Evolutionary conservation across 2,113 vertebrate species (phyloP).

Genomic region (Neolamprologus cancellatus): DNA sequence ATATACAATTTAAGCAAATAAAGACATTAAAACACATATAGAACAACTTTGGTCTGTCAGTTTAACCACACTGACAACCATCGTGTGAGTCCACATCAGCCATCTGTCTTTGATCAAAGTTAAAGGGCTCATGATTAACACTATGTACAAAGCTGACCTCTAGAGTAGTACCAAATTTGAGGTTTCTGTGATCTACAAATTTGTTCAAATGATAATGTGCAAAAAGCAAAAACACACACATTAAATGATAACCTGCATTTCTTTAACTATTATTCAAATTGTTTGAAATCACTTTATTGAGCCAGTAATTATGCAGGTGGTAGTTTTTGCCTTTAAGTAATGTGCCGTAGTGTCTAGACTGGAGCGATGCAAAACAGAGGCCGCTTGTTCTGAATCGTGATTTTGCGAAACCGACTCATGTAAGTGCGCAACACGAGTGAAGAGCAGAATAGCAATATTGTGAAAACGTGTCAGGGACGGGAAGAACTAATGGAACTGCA

Average conservation of each 20-base stretch:
- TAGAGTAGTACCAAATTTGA: not conserved
- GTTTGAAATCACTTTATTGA: not conserved
- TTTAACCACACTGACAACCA: not conserved
- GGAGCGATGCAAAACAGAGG: conserved; percentile 42
- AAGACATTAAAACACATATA: not conserved
- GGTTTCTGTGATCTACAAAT: not conserved
- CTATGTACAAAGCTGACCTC: not conserved
- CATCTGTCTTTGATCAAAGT: not conserved
- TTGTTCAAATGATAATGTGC: not conserved
- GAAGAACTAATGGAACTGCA: not conserved
- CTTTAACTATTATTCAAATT: conserved; percentile 14
- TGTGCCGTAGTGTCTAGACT: conserved; percentile 45
- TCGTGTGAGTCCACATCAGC: not conserved
- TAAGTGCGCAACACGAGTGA: not conserved
- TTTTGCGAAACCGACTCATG: conserved; percentile 23
- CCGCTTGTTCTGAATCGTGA: conserved; percentile 37
- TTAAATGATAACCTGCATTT: conserved; percentile 12
- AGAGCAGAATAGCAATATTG: not conserved
- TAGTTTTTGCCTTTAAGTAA: conserved; percentile 1
- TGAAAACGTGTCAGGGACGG: not conserved
- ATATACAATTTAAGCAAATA: not conserved
- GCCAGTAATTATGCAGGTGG: conserved; percentile 25
- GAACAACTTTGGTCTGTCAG: not conserved
- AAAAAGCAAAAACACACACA: not conserved
- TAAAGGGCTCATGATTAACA: not conserved